These are phyloP conservation scores for Rhinoderma darwinii DNA, from an alignment of 2,113 vertebrate genomes.

Conservation along the genomic window DNA sequence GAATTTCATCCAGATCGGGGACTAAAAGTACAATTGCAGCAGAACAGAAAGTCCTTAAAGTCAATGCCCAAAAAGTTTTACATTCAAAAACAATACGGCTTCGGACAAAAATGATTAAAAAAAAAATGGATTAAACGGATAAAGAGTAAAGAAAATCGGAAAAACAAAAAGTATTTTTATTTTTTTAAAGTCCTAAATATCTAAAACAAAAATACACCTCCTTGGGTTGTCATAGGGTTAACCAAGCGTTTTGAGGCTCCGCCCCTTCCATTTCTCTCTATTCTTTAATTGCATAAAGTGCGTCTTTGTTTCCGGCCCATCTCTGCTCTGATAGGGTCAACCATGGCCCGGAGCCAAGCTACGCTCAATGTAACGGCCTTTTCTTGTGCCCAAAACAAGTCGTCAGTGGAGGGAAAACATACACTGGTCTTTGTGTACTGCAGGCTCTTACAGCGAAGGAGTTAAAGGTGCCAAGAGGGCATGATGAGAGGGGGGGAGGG, in stretches of 20 bases:
- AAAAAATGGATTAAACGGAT: not conserved
- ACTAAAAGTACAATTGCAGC: not conserved
- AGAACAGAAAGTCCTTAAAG: not conserved
- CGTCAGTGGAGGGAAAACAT: slow-evolving; percentile 38
- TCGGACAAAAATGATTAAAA: not conserved
- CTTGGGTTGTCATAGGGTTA: slow-evolving; percentile 20
- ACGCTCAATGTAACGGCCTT: slow-evolving; percentile 22
- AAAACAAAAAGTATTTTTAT: too few relatives aligned
- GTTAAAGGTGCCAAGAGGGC: slow-evolving; percentile 33
- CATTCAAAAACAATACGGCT: too few relatives aligned
- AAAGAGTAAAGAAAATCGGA: not conserved
- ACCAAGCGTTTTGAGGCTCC: not conserved
- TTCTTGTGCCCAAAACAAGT: slow-evolving; percentile 34
- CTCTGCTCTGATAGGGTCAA: slow-evolving; percentile 54
- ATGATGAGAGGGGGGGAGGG: not conserved
- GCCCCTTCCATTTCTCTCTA: not conserved
- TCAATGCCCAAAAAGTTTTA: not conserved
- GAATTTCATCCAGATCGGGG: not conserved
- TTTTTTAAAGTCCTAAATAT: too few relatives aligned
- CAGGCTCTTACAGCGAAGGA: not conserved
- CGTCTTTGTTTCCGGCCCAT: slow-evolving; percentile 38
- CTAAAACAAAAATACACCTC: too few relatives aligned
- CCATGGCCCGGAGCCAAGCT: slow-evolving; percentile 37
- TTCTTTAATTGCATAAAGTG: slow-evolving; percentile 36
- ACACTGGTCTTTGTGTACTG: slow-evolving; percentile 23